phyloP scores from a whole-genome alignment of 2,113 vertebrate species.

The Lipophrys pholis region DNA sequence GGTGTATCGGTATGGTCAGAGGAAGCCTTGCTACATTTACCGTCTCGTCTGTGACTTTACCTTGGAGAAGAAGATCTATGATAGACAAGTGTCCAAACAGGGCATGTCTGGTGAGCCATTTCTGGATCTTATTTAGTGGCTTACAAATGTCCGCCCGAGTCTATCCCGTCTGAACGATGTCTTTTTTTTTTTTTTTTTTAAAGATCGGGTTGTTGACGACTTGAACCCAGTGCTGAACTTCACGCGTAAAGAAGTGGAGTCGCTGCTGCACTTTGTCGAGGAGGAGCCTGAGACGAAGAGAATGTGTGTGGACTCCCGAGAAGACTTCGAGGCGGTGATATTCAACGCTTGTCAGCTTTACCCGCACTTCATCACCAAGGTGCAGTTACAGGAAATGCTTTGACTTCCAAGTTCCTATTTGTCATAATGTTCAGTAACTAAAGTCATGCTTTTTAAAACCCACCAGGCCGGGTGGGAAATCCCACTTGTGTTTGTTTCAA shows the following conservation, averaged over 20 bases:
- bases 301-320: slow-evolving; percentile 55
- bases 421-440: not conserved
- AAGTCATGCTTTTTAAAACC: not conserved
- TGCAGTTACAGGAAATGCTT: slow-evolving; percentile 52
- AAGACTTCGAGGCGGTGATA: slow-evolving; percentile 88
- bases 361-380: slow-evolving; percentile 97
- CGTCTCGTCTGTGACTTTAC: slow-evolving; percentile 97
- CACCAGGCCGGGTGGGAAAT: too few relatives aligned
- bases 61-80: slow-evolving; percentile 98
- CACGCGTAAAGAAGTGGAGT: slow-evolving; percentile 96
- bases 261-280: slow-evolving; percentile 98
- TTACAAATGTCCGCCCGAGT: not conserved
- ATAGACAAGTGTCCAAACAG: slow-evolving; percentile 98
- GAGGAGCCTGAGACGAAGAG: slow-evolving; percentile 89
- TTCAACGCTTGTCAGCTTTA: slow-evolving; percentile 89
- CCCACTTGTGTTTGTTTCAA: too few relatives aligned
- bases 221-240: slow-evolving; percentile 98
- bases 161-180: not conserved
- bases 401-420: not conserved
- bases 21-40: slow-evolving; percentile 96
- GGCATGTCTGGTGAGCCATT: slow-evolving; percentile 93
- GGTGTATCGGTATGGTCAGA: slow-evolving; percentile 97
- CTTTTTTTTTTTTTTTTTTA: slow-evolving; percentile 17
- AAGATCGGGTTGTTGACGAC: slow-evolving; percentile 98
- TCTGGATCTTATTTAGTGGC: too few relatives aligned